A percentile compares a stretch with the other conserved stretches of the same genome.
phyloP scores from a whole-genome alignment of 2,113 vertebrate species.

The Pteropus alecto region DNA sequence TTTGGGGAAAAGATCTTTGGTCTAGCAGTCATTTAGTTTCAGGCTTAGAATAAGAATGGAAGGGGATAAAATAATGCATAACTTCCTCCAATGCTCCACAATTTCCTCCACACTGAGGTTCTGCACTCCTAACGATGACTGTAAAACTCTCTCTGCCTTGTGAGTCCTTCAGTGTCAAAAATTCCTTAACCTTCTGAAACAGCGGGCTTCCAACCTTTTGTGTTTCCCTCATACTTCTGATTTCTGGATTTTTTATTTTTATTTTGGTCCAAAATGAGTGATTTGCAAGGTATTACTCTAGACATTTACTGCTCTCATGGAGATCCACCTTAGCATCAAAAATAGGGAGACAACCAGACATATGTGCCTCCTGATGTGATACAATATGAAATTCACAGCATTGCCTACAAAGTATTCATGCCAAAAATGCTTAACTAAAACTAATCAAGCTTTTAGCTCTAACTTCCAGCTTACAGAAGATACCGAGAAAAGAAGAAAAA shows the following conservation, averaged over 20 bases:
- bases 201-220: neutral
- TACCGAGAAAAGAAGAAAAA: neutral
- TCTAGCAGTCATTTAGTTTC: neutral
- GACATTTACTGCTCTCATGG: neutral
- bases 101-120: neutral
- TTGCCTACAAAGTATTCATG: neutral
- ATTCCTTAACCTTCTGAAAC: neutral
- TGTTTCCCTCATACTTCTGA: neutral
- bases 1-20: neutral
- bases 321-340: neutral
- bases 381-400: neutral
- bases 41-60: neutral
- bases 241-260: neutral
- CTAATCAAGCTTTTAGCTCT: neutral
- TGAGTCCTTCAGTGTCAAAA: neutral
- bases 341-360: neutral
- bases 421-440: constrained; percentile 7
- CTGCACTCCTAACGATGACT: neutral
- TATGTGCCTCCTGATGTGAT: neutral
- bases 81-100: neutral
- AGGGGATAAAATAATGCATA: neutral
- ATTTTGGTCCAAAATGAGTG: neutral
- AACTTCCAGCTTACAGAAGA: neutral
- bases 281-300: neutral
- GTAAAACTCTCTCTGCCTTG: neutral